Base-by-base conservation (phyloP, 1,140 invertebrate species). In the Anadara kagoshimensis region DNA sequence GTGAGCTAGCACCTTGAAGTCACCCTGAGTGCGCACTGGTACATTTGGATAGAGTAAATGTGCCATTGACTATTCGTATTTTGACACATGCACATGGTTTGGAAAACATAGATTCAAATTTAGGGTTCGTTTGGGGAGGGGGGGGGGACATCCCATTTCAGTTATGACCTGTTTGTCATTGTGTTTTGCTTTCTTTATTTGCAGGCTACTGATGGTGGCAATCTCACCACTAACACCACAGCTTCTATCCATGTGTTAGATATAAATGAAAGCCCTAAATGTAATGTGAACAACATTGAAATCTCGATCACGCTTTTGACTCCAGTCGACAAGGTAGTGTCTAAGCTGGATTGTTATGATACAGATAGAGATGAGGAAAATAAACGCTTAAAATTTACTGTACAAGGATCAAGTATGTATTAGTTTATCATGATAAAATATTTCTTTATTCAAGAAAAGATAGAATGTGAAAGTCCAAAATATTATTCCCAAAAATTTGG, bases 341-440 rank as follows among this genome's bases (percentile, higher is more conserved):
- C 12, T 20, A n/a, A 51, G n/a, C 26, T 69, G 1, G 26, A 12
- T 22, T 69, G 67, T 53, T 61, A 51, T 41, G 67, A 69, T 53
- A 61, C 57, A 43, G 67, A 69, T n/a, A 61, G 36, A 51, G 67
- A 69, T 12, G 49, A n/a, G 10, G 22, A 69, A 18, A 61, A 69
- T 36, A 49, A 41, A 51, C 29, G 53, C 5, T 22, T 69, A 16
- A 11, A 16, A 43, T 69, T 51, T 12, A 44, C 8, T 56, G 22
- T 29, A 51, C 12, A 24, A 18, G 22, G 5, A n/a, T 51, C 11
- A 5, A 12, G n/a, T 22, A 44, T 11, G n/a, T 36, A 14, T 10
- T n/a, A 3, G 26, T 22, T 14, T 36, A 36, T 18, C 7, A 5
- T 41, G 10, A 29, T 18, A 1, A 24, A 29, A 26, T 41, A 5